These are phyloP conservation scores for Phymanthus crucifer DNA, from an alignment of 92 coral and sea anemone genomes.

Conservation along the genomic window DNA sequence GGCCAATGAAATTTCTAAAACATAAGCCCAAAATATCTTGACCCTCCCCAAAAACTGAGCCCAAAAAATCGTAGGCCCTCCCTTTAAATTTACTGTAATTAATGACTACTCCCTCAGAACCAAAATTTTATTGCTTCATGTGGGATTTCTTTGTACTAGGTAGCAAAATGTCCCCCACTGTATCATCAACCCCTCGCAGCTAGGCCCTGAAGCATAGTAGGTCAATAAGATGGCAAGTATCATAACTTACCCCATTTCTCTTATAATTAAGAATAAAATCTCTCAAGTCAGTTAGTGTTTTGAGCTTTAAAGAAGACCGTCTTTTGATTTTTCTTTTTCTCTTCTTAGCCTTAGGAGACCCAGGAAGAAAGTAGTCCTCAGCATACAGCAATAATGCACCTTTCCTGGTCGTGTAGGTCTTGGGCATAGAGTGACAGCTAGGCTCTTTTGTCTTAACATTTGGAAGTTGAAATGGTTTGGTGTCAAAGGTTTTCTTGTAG, in stretches of 20 bases:
- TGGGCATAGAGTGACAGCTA: conserved; percentile 45
- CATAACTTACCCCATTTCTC: conserved; percentile 82
- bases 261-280: conserved; percentile 80
- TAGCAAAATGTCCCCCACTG: no score
- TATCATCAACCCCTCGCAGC: no score
- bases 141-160: no score
- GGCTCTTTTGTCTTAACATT: conserved; percentile 34
- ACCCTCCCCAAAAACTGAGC: no score
- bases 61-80: no score
- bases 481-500: conserved; percentile 42
- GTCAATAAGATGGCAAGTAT: background rate
- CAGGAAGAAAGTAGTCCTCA: conserved; percentile 86
- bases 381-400: conserved; percentile 93
- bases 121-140: no score
- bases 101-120: no score
- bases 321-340: conserved; percentile 59
- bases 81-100: no score
- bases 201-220: no score
- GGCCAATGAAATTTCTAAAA: no score
- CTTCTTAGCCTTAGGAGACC: conserved; percentile 85
- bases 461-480: conserved; percentile 73
- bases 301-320: conserved; percentile 55
- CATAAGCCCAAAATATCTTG: no score
- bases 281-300: conserved; percentile 82
- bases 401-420: conserved; percentile 88